Base-by-base conservation (phyloP, 2,888 invertebrate species). In the Odontocerum albicorne region DNA sequence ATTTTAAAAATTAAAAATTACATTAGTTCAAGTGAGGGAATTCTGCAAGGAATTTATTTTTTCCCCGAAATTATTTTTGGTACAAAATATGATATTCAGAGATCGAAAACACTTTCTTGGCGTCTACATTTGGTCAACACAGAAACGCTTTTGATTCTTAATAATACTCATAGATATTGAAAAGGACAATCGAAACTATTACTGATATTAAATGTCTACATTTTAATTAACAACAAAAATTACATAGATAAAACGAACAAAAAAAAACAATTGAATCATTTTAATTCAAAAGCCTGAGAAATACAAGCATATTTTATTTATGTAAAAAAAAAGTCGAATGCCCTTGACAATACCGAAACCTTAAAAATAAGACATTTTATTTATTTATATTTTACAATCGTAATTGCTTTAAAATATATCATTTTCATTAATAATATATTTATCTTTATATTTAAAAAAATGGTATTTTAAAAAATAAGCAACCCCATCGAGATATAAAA, bases 71-170 rank as follows among this genome's bases (percentile, higher is more conserved):
- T 7, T 7, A 27, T 10, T 27, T n/a, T n/a, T n/a, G n/a, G n/a
- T n/a, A n/a, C n/a, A n/a, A n/a, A n/a, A 7, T 44, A 31, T 21
- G n/a, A 13, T 20, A 12, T 42, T 42, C 10, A 20, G 20, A n/a
- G 16, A 10, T 21, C 47, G 47, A 38, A 42, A 31, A 40, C 49
- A 42, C 49, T 43, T 21, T 35, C 43, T 33, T 47, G 36, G 47
- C 56, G 46, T 32, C 52, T 43, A 46, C 19, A 49, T 44, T 49
- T 46, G 44, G 40, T 52, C 47, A 57, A 54, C 54, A 58, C 58
- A 58, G 49, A 55, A 57, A 57, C 57, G 57, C 57, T 57, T 57
- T 57, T 22, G 42, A 35, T 36, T 15, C 35, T 16, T n/a, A 17
- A 47, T 15, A 47, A n/a, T n/a, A n/a, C n/a, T n/a, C n/a, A n/a